These are phyloP conservation scores for Budorcas taxicolor DNA, from an alignment of 2,113 vertebrate species.

Conservation along the genomic window DNA sequence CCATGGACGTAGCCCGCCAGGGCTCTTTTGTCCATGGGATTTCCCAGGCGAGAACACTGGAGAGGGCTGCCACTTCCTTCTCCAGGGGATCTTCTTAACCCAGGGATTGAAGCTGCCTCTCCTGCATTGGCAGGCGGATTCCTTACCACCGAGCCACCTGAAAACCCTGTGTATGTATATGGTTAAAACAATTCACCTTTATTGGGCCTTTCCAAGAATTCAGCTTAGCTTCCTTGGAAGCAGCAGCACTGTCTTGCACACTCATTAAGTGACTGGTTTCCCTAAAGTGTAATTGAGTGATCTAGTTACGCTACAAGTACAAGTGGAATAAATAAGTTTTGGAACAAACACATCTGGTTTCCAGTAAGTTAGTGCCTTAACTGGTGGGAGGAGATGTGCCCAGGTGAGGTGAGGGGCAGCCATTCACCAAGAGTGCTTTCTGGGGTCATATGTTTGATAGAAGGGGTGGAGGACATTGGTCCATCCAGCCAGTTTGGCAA, in stretches of 20 bases:
- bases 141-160: neutral
- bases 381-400: too few species aligned
- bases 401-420: neutral
- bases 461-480: rapidly evolving
- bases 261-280: neutral
- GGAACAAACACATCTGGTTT: neutral
- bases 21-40: neutral
- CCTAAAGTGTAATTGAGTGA: neutral
- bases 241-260: neutral
- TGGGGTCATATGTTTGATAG: neutral
- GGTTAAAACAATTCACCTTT: neutral
- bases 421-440: rapidly evolving
- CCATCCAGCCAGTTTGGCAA: too few species aligned
- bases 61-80: neutral
- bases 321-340: neutral
- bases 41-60: neutral
- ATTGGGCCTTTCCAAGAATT: neutral
- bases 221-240: neutral
- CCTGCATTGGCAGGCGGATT: neutral
- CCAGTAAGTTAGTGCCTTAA: neutral
- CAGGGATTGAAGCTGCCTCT: neutral
- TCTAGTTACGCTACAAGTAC: neutral
- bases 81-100: neutral
- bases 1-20: rapidly evolving
- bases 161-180: rapidly evolving